Percentiles rank a stretch among this genome's conserved stretches.
These are phyloP conservation scores for Pelodiscus sinensis DNA, from an alignment of 2,113 vertebrate species.

Conservation along the genomic window DNA sequence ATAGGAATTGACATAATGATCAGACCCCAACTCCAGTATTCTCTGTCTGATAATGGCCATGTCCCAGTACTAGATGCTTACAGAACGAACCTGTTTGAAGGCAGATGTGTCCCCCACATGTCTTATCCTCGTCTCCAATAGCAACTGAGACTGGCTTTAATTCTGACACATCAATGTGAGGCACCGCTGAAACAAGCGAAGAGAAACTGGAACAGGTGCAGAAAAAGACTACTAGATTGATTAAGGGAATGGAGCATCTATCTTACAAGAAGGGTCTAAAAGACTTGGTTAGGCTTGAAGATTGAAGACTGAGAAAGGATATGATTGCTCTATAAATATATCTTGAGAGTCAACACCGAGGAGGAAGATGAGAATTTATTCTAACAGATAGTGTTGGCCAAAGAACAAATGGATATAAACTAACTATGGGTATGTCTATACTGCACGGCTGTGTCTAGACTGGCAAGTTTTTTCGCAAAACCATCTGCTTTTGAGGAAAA, in stretches of 20 bases:
- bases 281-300: neutral
- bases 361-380: neutral
- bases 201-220: neutral
- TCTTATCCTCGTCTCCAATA: neutral
- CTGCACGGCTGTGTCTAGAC: too few relatives aligned
- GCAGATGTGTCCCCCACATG: neutral
- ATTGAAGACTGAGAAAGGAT: too few relatives aligned
- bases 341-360: too few relatives aligned
- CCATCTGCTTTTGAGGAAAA: too few relatives aligned
- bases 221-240: neutral
- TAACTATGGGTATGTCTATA: neutral
- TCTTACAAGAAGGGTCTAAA: neutral
- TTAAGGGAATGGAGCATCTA: neutral
- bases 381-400: neutral
- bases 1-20: neutral
- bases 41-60: neutral
- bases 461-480: too few relatives aligned
- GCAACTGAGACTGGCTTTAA: neutral
- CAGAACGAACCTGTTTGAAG: neutral
- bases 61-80: neutral
- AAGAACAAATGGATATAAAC: neutral
- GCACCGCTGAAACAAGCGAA: neutral
- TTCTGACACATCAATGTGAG: neutral
- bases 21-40: rapidly evolving
- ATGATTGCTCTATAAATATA: too few relatives aligned